Evolutionary conservation across 2,888 invertebrate genomes (phyloP), one percentile per base, ranked within the genome.

Genomic region (Caenorhabditis sp.): DNA sequence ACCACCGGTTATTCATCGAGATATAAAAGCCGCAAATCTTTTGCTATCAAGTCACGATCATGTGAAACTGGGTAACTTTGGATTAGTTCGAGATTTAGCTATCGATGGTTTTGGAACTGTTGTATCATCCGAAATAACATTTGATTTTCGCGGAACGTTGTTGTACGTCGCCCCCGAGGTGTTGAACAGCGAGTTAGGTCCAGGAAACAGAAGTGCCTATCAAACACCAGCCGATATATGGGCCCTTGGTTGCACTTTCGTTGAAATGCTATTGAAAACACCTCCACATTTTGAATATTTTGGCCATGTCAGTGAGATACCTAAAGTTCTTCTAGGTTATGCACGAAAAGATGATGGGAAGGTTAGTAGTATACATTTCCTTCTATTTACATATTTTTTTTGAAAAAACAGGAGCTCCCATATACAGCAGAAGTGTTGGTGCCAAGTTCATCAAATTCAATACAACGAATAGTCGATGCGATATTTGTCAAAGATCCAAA

Each of bases 211-310:
- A 5, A 78, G 69, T 6, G 76, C 83, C 8, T 83, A 83, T 36
- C 71, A 69, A 19, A 62, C 61, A 14, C 74, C 83, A 2, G 81
- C 83, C 0, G 83, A 83, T 59, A 77, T 83, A 24, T 83, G 83
- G 78, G 78, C 81, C 21, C 72, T 80, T 0, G 81, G 81, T 1
- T 83, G 83, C 58, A 83, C 83, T 0, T 78, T 83, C 53, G 68
- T 83, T 21, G 83, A 83, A 27, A 83, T 81, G 77, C 58, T 83
- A 10, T 54, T 74, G 4, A 71, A 76, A 31, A 66, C 54, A n/a
- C 83, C 83, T 8, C 83, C 83, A 19, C 77, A 83, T 66, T 81
- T 72, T 58, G 83, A 83, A 55, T 83, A 73, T 26, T 83, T 81
- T 43, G 81, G 75, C 17, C 74, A 79, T 24, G 75, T 79, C 5